phyloP scores from a whole-genome alignment of 2,113 vertebrate genomes.

The Maccullochella peelii region DNA sequence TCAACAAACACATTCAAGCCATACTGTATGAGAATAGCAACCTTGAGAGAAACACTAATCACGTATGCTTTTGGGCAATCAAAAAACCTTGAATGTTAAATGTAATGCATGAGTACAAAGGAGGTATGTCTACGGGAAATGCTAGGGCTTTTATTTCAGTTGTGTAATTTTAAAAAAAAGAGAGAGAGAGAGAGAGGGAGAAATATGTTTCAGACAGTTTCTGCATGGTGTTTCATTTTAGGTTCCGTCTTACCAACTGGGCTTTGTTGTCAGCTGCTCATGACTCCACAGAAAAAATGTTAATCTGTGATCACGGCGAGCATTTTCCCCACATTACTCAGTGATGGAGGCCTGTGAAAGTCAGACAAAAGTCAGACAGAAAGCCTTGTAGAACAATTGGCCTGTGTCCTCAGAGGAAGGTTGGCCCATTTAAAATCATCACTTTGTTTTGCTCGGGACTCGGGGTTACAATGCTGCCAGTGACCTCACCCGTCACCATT shows the following conservation, averaged over 20 bases:
- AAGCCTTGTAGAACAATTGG: constrained; percentile 58
- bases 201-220: not conserved
- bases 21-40: constrained; percentile 2
- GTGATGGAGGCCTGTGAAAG: constrained; percentile 57
- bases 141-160: constrained; percentile 10
- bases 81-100: constrained; percentile 12
- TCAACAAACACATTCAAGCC: constrained; percentile 11
- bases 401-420: constrained; percentile 65
- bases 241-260: constrained; percentile 11
- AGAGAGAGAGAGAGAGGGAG: not conserved
- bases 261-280: constrained; percentile 21
- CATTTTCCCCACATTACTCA: constrained; percentile 55
- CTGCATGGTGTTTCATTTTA: not conserved
- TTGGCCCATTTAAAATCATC: constrained; percentile 66
- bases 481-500: constrained; percentile 81
- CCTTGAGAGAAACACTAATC: constrained; percentile 29
- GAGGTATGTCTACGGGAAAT: not conserved
- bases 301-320: constrained; percentile 22
- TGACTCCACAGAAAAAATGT: constrained; percentile 15
- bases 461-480: constrained; percentile 62
- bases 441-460: constrained; percentile 62
- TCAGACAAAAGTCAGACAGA: constrained; percentile 53
- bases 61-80: not conserved
- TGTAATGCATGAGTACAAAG: constrained; percentile 14
- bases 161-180: not conserved